These are phyloP conservation scores for Bombus superbus DNA, from an alignment of 1,140 invertebrate species.

Conservation along the genomic window DNA sequence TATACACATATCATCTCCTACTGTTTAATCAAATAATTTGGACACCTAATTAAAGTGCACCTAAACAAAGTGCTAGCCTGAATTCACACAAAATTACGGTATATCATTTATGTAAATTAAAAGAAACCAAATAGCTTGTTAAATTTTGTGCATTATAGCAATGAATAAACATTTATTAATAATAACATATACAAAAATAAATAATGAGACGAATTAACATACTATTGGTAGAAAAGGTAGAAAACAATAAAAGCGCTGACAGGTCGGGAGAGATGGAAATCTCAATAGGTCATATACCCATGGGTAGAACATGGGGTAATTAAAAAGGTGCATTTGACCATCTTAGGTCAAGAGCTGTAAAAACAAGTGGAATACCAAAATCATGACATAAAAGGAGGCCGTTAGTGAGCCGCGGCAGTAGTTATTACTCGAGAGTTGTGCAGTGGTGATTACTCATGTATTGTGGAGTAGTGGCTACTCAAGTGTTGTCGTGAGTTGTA, in stretches of 20 bases:
- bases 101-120: background rate
- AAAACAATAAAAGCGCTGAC: background rate
- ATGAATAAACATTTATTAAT: constrained; percentile 36
- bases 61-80: background rate
- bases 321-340: no score
- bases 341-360: no score
- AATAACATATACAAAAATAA: constrained; percentile 30
- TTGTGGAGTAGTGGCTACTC: no score
- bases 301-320: no score
- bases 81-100: background rate
- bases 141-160: background rate
- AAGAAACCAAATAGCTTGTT: background rate
- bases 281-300: no score
- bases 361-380: no score
- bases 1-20: background rate
- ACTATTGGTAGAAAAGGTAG: background rate
- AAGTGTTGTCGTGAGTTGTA: no score
- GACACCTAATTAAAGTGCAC: background rate
- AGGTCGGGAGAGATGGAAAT: no score
- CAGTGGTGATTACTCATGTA: no score
- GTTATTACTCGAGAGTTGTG: no score
- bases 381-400: no score
- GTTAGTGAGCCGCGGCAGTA: no score
- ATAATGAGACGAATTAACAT: background rate
- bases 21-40: background rate